Conservation (phyloP, 1,140 invertebrate genomes). For the Eriocheir sinensis region DNA sequence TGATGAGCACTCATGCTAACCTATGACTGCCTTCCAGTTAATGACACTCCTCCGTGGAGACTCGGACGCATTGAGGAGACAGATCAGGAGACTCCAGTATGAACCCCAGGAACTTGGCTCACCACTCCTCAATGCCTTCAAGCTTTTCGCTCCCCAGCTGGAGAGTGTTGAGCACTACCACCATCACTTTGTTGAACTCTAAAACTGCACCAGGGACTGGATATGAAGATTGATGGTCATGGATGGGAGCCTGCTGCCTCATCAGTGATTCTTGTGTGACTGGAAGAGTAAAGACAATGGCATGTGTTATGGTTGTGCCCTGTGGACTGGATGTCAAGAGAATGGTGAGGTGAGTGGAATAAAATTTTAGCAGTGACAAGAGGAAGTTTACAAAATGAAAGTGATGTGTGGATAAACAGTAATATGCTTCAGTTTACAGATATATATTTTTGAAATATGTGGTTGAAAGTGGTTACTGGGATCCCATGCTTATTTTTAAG, state of each 20-base stretch:
- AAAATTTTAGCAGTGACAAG: not conserved
- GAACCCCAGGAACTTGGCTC: slow-evolving; percentile 81
- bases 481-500: not conserved
- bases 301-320: no score
- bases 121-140: slow-evolving; percentile 75
- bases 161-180: slow-evolving; percentile 67
- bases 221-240: not conserved
- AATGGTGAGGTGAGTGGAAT: not conserved
- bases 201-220: not conserved
- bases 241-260: not conserved
- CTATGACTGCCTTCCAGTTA: slow-evolving; percentile 84
- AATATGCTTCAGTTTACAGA: not conserved
- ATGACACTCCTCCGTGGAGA: slow-evolving; percentile 90
- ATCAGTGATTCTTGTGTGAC: not conserved
- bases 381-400: not conserved
- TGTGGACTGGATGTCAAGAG: not conserved
- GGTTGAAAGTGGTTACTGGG: not conserved
- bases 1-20: no score
- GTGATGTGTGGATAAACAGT: not conserved
- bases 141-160: slow-evolving; percentile 75
- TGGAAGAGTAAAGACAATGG: no score
- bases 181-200: slow-evolving; percentile 67
- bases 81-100: slow-evolving; percentile 91
- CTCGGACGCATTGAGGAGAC: slow-evolving; percentile 91
- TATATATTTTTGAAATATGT: not conserved